phyloP scores from a whole-genome alignment of 1,140 invertebrate species.

The Cyclargus thomasi region DNA sequence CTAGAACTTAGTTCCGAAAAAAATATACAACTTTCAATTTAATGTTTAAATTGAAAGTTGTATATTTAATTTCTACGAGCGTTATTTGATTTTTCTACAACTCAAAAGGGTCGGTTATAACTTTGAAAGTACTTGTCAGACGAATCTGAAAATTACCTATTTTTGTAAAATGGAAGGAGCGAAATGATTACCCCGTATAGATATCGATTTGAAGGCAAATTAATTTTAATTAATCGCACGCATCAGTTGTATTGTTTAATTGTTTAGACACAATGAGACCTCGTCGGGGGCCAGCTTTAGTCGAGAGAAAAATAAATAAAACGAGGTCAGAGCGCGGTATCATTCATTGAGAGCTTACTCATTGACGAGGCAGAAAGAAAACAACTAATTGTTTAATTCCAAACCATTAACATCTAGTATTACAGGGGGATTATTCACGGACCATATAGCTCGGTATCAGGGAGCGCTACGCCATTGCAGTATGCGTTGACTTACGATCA shows the following conservation, averaged over 20 bases:
- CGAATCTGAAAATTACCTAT: too few species aligned
- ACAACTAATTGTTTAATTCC: constrained; percentile 74
- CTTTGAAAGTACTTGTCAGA: too few species aligned
- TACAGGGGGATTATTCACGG: constrained; percentile 68
- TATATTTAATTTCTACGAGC: too few species aligned
- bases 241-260: constrained; percentile 9
- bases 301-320: constrained; percentile 23
- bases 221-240: not conserved
- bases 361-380: constrained; percentile 68
- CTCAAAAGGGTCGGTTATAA: too few species aligned
- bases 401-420: constrained; percentile 68
- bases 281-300: constrained; percentile 18
- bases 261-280: constrained; percentile 10
- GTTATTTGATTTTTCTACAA: too few species aligned
- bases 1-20: too few species aligned
- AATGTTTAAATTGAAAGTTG: too few species aligned
- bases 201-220: not conserved
- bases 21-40: too few species aligned
- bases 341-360: constrained; percentile 42
- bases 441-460: constrained; percentile 61
- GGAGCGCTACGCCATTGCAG: constrained; percentile 43
- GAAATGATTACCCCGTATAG: too few species aligned
- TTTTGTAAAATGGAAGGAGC: too few species aligned
- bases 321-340: constrained; percentile 28
- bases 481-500: constrained; percentile 38